Evolutionary conservation across 2,888 invertebrate genomes (phyloP).

Genomic region (Tridacna gigas): DNA sequence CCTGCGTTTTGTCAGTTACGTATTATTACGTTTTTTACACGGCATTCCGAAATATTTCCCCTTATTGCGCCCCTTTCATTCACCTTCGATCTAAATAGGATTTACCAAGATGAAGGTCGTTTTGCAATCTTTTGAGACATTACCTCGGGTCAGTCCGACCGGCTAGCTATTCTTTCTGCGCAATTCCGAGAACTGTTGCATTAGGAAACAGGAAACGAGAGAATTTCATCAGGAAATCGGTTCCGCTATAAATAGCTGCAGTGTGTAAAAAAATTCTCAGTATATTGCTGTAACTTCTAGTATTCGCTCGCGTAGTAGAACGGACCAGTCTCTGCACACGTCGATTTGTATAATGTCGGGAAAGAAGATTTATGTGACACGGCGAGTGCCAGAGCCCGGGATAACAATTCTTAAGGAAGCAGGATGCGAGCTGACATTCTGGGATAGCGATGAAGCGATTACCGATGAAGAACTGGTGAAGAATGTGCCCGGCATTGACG

Average conservation of each 20-base stretch:
- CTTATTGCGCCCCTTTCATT: not conserved
- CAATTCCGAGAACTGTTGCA: conserved; percentile 17
- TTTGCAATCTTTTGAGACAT: not conserved
- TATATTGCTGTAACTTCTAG: too few species aligned
- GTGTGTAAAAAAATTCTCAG: too few species aligned
- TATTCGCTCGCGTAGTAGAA: too few species aligned
- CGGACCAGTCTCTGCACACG: too few species aligned
- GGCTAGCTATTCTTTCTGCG: not conserved
- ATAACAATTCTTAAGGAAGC: conserved; percentile 64
- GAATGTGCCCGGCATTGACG: conserved; percentile 89
- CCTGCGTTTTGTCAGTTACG: not conserved
- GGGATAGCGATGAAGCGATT: conserved; percentile 77
- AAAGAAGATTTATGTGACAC: conserved; percentile 77
- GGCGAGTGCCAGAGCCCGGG: conserved; percentile 75
- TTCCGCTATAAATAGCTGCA: too few species aligned
- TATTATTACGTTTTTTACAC: not conserved
- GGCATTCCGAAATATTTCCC: not conserved
- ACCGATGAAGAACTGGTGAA: conserved; percentile 89
- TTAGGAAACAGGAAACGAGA: not conserved
- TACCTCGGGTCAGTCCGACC: not conserved
- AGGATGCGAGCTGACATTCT: conserved; percentile 74
- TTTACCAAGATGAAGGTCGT: conserved; percentile 15
- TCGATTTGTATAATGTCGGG: not conserved
- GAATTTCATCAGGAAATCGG: conserved; percentile 8
- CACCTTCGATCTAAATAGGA: conserved; percentile 12